phyloP scores from a whole-genome alignment of 2,888 invertebrate genomes.

The Tetragonula carbonaria region DNA sequence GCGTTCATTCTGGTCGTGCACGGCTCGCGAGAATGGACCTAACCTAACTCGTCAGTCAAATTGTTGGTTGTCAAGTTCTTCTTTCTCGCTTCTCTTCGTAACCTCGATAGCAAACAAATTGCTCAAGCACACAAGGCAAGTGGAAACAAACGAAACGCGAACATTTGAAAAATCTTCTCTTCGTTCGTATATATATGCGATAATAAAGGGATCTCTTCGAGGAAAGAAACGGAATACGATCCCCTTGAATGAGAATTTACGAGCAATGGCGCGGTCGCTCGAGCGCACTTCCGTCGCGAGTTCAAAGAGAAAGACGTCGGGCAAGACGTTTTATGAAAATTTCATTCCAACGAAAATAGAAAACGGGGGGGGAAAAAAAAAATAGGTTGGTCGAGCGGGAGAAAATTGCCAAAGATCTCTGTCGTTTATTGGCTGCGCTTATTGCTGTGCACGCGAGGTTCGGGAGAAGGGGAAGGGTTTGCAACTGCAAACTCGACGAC shows the following conservation, averaged over 20 bases:
- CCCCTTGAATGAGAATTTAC: constrained; percentile 15
- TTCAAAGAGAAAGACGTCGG: too few relatives aligned
- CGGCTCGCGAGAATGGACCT: not conserved
- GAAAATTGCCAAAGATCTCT: constrained; percentile 22
- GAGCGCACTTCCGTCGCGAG: not conserved
- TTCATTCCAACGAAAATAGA: not conserved
- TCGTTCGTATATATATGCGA: too few relatives aligned
- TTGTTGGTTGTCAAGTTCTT: not conserved
- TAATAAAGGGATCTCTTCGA: not conserved
- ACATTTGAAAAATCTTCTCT: not conserved
- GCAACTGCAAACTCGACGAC: constrained; percentile 14
- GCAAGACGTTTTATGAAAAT: constrained; percentile 28
- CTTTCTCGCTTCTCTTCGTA: not conserved
- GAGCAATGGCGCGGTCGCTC: not conserved
- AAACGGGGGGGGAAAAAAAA: too few relatives aligned
- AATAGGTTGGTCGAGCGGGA: not conserved
- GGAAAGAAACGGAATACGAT: not conserved
- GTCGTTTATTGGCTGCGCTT: constrained; percentile 19
- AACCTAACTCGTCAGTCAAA: not conserved
- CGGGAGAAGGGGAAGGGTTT: not conserved
- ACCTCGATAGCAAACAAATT: not conserved
- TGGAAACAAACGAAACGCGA: not conserved
- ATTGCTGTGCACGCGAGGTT: not conserved
- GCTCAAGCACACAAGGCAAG: too few relatives aligned
- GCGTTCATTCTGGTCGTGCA: too few relatives aligned